Base-by-base conservation (phyloP, 2,113 vertebrate genomes). In the Phyllostomus discolor region DNA sequence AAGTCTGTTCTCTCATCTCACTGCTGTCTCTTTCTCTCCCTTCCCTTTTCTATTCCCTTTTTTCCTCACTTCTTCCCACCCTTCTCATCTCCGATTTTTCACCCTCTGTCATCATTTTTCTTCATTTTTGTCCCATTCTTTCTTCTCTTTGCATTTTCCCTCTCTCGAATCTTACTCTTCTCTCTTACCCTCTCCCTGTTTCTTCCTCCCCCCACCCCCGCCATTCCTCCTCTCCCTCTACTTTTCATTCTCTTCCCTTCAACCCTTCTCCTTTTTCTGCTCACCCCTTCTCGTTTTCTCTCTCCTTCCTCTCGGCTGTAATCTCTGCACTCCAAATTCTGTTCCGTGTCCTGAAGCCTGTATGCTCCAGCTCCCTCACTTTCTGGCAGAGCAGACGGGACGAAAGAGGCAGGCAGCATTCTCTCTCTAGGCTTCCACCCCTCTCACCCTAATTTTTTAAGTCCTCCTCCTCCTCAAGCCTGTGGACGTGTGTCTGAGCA, bases 271-370 rank as follows among this genome's bases (percentile, higher is more conserved):
- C 31, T 26, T 69, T 54, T 59, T 35, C 52, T 19, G 2, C 54
- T 79, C 43, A 19, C 33, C 66, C 86, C 67, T 64, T 66, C 22
- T 69, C 92, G 81, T 70, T 98, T 97, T 98, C 92, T 98, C 90
- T 97, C 98, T 97, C 97, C 94, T 86, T 95, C 94, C 98, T 97
- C 96, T 97, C 95, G 87, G 57, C 86, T 97, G 90, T 98, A 98
- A 97, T 98, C 98, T 96, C 98, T 95, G 79, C 83, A 96, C 97
- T 98, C 97, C 93, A 98, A 96, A 97, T 98, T 97, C 91, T 7
- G 33, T 97, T 97, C 95, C 89, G 88, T 96, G 97, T 88, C 48
- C 94, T 78, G 89, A 96, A 97, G 66, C 95, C 80, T 57, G 72
- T 2, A 11, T 9, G 62, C 93, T 94, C 97, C 93, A 97, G 88